These are phyloP conservation scores for Eciton burchellii DNA, from an alignment of 1,140 invertebrate species.

Conservation along the genomic window DNA sequence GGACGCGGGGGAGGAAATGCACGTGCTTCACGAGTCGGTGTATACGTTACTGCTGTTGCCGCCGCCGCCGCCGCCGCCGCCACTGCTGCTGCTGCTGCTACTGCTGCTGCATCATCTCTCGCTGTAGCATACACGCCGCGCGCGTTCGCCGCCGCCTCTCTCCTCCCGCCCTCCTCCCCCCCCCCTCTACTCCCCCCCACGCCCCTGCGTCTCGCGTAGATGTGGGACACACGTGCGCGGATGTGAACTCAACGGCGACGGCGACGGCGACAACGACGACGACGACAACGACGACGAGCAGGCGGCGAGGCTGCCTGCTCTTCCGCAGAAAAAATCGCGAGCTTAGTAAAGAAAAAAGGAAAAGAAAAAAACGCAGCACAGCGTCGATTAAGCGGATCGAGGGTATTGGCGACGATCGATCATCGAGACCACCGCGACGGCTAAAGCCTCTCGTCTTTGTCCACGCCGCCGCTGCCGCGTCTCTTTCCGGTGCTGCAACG, in stretches of 20 bases:
- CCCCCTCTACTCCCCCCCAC: background rate
- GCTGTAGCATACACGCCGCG: slow-evolving; percentile 22
- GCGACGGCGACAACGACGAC: slow-evolving; percentile 9
- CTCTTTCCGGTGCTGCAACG: no score
- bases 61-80: background rate
- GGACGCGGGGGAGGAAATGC: slow-evolving; percentile 23
- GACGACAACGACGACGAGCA: slow-evolving; percentile 27
- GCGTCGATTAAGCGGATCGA: slow-evolving; percentile 2
- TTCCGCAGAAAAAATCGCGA: slow-evolving; percentile 44
- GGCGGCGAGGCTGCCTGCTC: slow-evolving; percentile 20
- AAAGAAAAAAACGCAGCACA: slow-evolving; percentile 12
- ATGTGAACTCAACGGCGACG: slow-evolving; percentile 29
- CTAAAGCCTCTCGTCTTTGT: no score
- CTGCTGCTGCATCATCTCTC: background rate
- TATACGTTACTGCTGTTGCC: background rate
- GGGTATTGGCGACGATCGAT: no score
- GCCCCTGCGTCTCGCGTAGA: slow-evolving; percentile 21
- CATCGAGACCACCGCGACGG: no score
- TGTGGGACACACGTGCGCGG: slow-evolving; percentile 52
- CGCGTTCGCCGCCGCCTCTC: background rate
- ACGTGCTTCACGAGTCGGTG: slow-evolving; percentile 57
- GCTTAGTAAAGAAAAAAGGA: slow-evolving; percentile 15
- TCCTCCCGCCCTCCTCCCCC: slow-evolving; percentile 12
- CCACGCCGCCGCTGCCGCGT: no score
- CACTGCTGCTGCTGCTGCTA: background rate